phyloP scores from a whole-genome alignment of 1,140 invertebrate species.

The Bradysia coprophila region DNA sequence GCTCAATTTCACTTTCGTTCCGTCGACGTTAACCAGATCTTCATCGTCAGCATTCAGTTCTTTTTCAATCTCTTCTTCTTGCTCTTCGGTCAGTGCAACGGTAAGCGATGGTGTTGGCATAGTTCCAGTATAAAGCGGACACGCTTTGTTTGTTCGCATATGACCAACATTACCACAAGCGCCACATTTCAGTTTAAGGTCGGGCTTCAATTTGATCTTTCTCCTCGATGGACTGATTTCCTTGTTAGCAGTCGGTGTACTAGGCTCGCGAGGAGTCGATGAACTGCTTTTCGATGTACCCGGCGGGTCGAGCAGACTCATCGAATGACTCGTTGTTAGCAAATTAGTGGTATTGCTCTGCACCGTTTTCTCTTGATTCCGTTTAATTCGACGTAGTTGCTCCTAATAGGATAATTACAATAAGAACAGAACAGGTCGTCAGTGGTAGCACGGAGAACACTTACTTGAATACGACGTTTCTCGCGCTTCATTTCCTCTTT shows the following conservation, averaged over 20 bases:
- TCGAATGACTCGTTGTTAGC: constrained; percentile 17
- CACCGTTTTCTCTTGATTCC: constrained; percentile 76
- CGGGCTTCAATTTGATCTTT: constrained; percentile 71
- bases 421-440: no score
- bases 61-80: constrained; percentile 66
- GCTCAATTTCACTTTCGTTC: constrained; percentile 70
- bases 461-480: constrained; percentile 74
- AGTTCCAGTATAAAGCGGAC: constrained; percentile 72
- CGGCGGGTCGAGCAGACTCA: constrained; percentile 19
- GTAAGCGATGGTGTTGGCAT: constrained; percentile 40
- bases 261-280: constrained; percentile 11
- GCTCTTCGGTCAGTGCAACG: constrained; percentile 58
- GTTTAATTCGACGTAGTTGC: constrained; percentile 79
- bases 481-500: constrained; percentile 95
- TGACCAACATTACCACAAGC: constrained; percentile 74
- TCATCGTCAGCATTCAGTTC: constrained; percentile 58
- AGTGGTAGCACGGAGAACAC: no score
- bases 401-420: no score
- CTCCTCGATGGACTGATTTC: constrained; percentile 48
- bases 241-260: constrained; percentile 18
- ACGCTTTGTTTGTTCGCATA: constrained; percentile 89
- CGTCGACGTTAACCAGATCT: constrained; percentile 81
- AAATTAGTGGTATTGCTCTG: constrained; percentile 10
- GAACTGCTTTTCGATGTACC: constrained; percentile 7
- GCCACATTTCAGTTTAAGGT: constrained; percentile 86